Percentiles rank a stretch among this genome's conserved stretches.
phyloP scores from a whole-genome alignment of 2,113 vertebrate species.

The Xyliphius kryptos region DNA sequence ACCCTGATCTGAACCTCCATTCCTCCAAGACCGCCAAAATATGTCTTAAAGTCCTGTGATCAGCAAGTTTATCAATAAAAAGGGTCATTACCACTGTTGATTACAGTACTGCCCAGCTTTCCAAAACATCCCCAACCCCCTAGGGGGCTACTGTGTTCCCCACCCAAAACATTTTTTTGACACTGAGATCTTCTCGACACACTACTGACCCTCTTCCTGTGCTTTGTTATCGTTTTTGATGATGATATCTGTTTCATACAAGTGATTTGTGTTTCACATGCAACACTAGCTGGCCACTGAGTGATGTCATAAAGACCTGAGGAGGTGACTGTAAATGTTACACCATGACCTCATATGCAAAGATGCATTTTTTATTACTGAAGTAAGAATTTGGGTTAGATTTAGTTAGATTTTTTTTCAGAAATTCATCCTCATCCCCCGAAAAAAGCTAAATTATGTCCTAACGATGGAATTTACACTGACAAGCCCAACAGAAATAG shows the following conservation, averaged over 20 bases:
- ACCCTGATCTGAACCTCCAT: too few relatives aligned
- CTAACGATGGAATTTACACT: too few relatives aligned
- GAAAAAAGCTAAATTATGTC: too few relatives aligned
- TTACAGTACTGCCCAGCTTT: slow-evolving; percentile 10
- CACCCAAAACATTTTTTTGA: slow-evolving; percentile 41
- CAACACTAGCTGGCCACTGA: slow-evolving; percentile 8
- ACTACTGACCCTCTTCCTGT: slow-evolving; percentile 27
- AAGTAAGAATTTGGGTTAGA: too few relatives aligned
- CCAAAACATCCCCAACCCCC: slow-evolving; percentile 23
- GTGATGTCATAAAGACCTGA: not conserved
- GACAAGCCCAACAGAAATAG: too few relatives aligned
- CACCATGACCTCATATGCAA: not conserved
- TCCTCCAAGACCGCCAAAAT: too few relatives aligned
- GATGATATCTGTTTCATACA: slow-evolving; percentile 30
- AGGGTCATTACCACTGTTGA: slow-evolving; percentile 20
- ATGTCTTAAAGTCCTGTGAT: too few relatives aligned
- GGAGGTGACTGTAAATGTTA: not conserved
- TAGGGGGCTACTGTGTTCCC: slow-evolving; percentile 21
- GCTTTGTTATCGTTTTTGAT: slow-evolving; percentile 32
- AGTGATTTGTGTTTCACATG: slow-evolving; percentile 34
- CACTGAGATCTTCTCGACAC: slow-evolving; percentile 22
- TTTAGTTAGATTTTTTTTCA: too few relatives aligned
- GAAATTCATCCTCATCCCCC: too few relatives aligned
- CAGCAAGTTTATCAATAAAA: slow-evolving; percentile 4
- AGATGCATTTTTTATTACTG: too few relatives aligned